Base-by-base conservation (phyloP, 2,113 vertebrate genomes). In the Dromaius novaehollandiae region DNA sequence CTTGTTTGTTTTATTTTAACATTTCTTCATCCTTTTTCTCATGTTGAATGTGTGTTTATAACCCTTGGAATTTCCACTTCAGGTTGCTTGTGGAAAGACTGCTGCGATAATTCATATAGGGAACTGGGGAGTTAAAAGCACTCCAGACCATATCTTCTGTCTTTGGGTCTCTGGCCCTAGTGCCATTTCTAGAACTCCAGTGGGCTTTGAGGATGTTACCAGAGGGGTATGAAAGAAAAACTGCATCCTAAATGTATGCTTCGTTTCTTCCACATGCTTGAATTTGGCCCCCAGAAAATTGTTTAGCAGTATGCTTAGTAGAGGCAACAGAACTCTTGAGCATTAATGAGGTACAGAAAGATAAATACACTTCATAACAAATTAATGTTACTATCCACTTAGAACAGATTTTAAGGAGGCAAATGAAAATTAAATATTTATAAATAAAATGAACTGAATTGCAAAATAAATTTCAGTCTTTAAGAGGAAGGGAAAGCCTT, bases 391-490 rank as follows among this genome's bases (percentile, higher is more conserved):
- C 77, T 95, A 87, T 92, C 83, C 78, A 91, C 96, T 97, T 92
- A 95, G 93, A 94, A 82, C 73, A 87, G 90, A 53, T 93, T 84
- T 85, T 87, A 87, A 93, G 89, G 63, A 94, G 69, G 86, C 61
- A 95, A 90, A 95, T 93, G 74, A 95, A 92, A 93, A 97, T 96
- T 95, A 97, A 97, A 97, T 97, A 96, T 96, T 97, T 97, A 95
- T 96, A 96, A 96, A 94, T 82, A 93, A 95, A 93, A 97, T 89
- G 65, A 90, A 75, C 94, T 24, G 48, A 91, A 92, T 85, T 93
- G 95, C 96, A 96, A 96, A 96, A 96, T 75, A 89, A 82, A 89
- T 93, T 90, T 92, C 86, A 82, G 58, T 65, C 81, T 90, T 91
- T 82, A 90, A 96, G 92, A 96, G 95, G 86, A 96, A 96, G 81